These are phyloP conservation scores for Cyanoramphus novaezelandiae DNA, from an alignment of 2,113 vertebrate species.

Conservation along the genomic window DNA sequence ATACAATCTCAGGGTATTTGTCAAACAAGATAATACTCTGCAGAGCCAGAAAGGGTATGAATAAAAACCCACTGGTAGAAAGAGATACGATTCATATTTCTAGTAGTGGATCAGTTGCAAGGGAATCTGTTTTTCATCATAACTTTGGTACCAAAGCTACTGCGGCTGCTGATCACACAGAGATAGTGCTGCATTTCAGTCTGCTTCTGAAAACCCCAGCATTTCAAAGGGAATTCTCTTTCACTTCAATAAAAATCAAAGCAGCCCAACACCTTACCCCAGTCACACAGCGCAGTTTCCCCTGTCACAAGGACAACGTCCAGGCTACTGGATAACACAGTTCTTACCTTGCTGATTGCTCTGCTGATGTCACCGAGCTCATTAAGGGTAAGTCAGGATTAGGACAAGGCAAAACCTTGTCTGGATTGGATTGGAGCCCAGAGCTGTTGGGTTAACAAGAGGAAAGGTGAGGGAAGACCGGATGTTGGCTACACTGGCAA, in stretches of 20 bases:
- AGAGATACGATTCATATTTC: not conserved
- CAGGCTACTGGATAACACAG: accelerated
- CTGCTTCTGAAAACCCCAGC: not conserved
- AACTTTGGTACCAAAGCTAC: conserved; percentile 14
- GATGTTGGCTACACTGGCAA: too few species aligned
- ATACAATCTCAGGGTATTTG: not conserved
- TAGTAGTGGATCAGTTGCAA: not conserved
- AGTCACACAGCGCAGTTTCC: not conserved
- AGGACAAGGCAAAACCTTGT: not conserved
- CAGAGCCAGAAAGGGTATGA: not conserved
- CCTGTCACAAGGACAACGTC: not conserved
- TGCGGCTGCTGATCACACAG: not conserved
- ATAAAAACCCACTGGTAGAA: not conserved
- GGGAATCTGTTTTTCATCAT: conserved; percentile 42
- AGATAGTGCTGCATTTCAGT: not conserved
- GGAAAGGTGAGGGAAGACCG: not conserved
- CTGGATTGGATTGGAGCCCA: not conserved
- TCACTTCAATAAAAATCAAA: not conserved
- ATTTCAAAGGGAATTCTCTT: conserved; percentile 12
- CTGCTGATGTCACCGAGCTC: not conserved
- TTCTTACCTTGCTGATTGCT: not conserved
- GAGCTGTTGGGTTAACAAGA: not conserved
- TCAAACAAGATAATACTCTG: conserved; percentile 12
- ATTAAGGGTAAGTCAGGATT: not conserved
- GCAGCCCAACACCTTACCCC: not conserved